Base-by-base conservation (phyloP, 2,888 invertebrate genomes). In the Dione juno region DNA sequence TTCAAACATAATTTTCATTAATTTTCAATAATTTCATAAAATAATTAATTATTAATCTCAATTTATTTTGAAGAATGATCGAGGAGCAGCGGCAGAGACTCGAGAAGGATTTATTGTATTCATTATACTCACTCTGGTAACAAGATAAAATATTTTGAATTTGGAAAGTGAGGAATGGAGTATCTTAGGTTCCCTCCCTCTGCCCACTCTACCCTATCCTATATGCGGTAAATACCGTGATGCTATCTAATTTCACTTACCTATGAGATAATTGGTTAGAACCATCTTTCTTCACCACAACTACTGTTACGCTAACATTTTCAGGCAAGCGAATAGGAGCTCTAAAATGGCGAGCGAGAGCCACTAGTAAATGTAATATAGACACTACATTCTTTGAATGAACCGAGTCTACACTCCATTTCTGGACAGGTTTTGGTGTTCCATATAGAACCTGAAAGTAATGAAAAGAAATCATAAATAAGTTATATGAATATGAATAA, bases 321-420 rank as follows among this genome's bases (percentile, higher is more conserved):
- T 99, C 99, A 0, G 99, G 99, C 68, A 99, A 94, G 77, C 99
- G 96, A 59, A 99, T 96, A 0, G 99, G 99, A 0, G 99, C 99
- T 50, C 99, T 94, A 87, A 98, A 99, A 88, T 98, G 97, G 61
- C 99, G 95, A 5, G 96, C 99, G 72, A 99, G 88, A 0, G 98
- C 97, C 14, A 99, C 99, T 77, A 99, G 86, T 45, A 99, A 92
- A 88, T 99, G 99, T 67, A 99, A 93, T 82, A 99, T 99, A 1
- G 99, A 96, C 8, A 99, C 98, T 77, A 99, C 95, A 88, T 99
- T 99, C 92, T 99, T 99, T 0, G 98, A 97, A 90, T 99, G 99
- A 53, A 99, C 96, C 45, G 97, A 96, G 87, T 99, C 99, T 0
- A 99, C 99, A 82, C 97, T 98, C 99, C 99, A 99, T 87, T 98